Evolutionary conservation across 2,797 vertebrate species (phyloP).

Genomic region (Arnoldichthys spilopterus): DNA sequence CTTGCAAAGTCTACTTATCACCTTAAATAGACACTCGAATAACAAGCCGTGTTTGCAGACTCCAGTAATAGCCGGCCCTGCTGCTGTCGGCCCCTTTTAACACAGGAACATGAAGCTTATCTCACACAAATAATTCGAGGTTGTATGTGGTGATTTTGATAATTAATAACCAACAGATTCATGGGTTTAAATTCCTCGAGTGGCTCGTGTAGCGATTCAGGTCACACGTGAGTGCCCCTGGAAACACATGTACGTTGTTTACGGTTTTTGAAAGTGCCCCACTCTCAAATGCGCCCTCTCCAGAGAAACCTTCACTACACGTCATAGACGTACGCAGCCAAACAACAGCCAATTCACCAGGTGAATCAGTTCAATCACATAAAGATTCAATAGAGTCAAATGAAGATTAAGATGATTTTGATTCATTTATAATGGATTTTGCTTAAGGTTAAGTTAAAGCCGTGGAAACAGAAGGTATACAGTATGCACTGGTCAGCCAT

Average conservation of each 20-base stretch:
- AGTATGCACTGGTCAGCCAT: too few relatives aligned
- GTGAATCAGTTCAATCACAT: not conserved
- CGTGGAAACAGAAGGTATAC: not conserved
- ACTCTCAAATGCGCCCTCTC: conserved; percentile 5
- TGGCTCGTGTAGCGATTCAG: not conserved
- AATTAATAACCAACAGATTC: not conserved
- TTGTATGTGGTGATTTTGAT: not conserved
- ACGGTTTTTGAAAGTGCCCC: conserved; percentile 1
- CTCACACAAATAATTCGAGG: not conserved
- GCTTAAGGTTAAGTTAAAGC: not conserved
- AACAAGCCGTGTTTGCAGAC: not conserved
- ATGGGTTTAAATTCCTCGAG: not conserved
- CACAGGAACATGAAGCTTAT: not conserved
- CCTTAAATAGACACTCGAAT: conserved; percentile 55
- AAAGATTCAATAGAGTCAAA: not conserved
- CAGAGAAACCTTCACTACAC: not conserved
- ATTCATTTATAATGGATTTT: not conserved
- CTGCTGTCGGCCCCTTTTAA: not conserved
- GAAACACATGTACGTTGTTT: conserved; percentile 1
- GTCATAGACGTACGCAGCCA: not conserved
- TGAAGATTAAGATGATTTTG: not conserved
- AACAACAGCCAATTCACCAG: not conserved
- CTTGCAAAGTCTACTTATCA: conserved; percentile 49
- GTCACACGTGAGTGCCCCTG: not conserved
- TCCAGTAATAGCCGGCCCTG: conserved; percentile 24